phyloP scores from a whole-genome alignment of 1,140 invertebrate genomes.

The Panonychus citri region DNA sequence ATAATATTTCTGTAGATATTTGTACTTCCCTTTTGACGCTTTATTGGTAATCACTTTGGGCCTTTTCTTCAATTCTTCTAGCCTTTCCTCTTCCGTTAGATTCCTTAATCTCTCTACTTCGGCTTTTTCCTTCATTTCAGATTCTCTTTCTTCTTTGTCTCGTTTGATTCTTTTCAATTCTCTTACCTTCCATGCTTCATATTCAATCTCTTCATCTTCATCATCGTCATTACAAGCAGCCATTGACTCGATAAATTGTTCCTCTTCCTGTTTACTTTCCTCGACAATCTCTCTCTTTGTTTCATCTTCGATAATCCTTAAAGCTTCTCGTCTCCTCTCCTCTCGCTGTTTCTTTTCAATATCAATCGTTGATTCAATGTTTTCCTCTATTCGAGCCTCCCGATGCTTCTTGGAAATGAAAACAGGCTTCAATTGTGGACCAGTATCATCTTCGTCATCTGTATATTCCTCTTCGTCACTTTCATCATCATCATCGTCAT shows the following conservation, averaged over 20 bases:
- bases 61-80: conserved; percentile 67
- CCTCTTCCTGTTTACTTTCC: conserved; percentile 27
- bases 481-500: conserved; percentile 28
- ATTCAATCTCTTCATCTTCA: conserved; percentile 92
- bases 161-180: conserved; percentile 88
- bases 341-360: conserved; percentile 41
- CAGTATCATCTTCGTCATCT: conserved; percentile 35
- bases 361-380: conserved; percentile 51
- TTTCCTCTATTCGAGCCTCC: conserved; percentile 76
- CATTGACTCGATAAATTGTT: conserved; percentile 27
- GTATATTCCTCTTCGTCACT: conserved; percentile 65
- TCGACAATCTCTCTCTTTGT: conserved; percentile 59
- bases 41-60: conserved; percentile 86
- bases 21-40: conserved; percentile 91
- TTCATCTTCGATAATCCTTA: conserved; percentile 72
- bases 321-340: conserved; percentile 52
- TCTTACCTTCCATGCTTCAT: conserved; percentile 88
- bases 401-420: conserved; percentile 86
- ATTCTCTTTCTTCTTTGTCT: conserved; percentile 77
- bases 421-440: conserved; percentile 76
- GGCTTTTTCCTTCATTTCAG: conserved; percentile 39
- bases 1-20: conserved; percentile 98
- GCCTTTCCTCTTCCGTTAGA: conserved; percentile 88
- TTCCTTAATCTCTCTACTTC: conserved; percentile 76
- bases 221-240: conserved; percentile 85